These are phyloP conservation scores for Dryomyza anilis DNA, from an alignment of 2,888 invertebrate genomes.

Conservation along the genomic window DNA sequence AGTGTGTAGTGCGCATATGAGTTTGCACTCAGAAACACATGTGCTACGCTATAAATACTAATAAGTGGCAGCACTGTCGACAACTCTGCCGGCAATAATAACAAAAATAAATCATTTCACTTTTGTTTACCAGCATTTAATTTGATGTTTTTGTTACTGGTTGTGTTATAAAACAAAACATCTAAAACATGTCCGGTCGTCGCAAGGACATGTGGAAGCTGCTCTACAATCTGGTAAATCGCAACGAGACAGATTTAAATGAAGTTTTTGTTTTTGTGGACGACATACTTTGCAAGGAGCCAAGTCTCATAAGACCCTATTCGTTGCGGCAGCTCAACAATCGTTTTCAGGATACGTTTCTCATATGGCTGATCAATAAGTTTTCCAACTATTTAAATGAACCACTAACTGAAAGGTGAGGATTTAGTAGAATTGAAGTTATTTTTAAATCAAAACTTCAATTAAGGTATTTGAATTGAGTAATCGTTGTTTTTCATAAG, in stretches of 20 bases:
- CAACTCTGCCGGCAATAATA: no score
- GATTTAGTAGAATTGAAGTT: not conserved
- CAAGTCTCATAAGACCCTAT: slow-evolving; percentile 49
- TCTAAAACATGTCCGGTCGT: slow-evolving; percentile 44
- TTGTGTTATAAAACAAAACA: not conserved
- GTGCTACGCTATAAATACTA: no score
- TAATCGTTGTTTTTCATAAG: no score
- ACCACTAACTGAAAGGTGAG: not conserved
- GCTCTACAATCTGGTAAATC: slow-evolving; percentile 51
- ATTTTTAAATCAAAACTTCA: no score
- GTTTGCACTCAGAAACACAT: no score
- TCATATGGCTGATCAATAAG: slow-evolving; percentile 52
- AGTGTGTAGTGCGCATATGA: no score
- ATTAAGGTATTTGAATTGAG: no score
- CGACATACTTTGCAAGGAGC: slow-evolving; percentile 52
- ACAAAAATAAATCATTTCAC: no score
- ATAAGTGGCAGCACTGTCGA: no score
- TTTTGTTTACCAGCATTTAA: not conserved
- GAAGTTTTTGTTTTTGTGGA: slow-evolving; percentile 48
- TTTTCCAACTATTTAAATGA: slow-evolving; percentile 42
- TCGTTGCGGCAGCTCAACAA: slow-evolving; percentile 40
- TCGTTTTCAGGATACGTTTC: slow-evolving; percentile 49
- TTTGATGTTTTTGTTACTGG: not conserved
- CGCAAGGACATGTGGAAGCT: slow-evolving; percentile 57
- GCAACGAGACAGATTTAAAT: slow-evolving; percentile 42